Conservation (phyloP, 2,888 invertebrate species). For the Asteroscopus sphinx region DNA sequence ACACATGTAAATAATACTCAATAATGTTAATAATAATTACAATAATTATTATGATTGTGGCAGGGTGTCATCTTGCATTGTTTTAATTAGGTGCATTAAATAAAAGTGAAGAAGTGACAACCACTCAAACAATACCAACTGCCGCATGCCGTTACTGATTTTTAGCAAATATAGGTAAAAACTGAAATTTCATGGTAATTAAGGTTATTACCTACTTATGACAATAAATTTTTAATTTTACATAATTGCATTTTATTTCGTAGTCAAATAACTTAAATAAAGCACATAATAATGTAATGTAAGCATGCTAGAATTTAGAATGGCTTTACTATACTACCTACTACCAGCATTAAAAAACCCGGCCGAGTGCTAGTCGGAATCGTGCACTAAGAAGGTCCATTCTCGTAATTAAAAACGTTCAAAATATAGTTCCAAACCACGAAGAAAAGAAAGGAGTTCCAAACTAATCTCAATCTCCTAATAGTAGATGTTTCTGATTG, state of each 20-base stretch:
- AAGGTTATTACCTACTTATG: conserved; percentile 54
- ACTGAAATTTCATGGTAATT: conserved; percentile 49
- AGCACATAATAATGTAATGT: background rate
- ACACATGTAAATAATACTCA: conserved; percentile 90
- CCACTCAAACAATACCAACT: conserved; percentile 40
- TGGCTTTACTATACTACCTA: no score
- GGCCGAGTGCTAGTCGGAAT: no score
- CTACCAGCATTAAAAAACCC: no score
- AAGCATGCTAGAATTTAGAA: no score
- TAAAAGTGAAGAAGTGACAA: conserved; percentile 51
- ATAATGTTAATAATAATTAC: conserved; percentile 83
- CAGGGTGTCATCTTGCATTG: conserved; percentile 61
- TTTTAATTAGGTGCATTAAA: conserved; percentile 53
- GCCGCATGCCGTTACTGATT: conserved; percentile 48
- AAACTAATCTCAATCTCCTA: no score
- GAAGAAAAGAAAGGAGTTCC: no score
- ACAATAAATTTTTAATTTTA: conserved; percentile 63
- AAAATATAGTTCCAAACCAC: no score
- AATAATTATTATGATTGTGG: conserved; percentile 70
- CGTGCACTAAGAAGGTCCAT: no score
- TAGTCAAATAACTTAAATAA: background rate
- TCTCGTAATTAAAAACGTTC: no score
- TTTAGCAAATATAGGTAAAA: conserved; percentile 46
- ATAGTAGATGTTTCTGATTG: no score
- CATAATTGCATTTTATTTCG: conserved; percentile 27